These are phyloP conservation scores for Tricholauxania praeusta DNA, from an alignment of 2,888 invertebrate species.

Conservation along the genomic window DNA sequence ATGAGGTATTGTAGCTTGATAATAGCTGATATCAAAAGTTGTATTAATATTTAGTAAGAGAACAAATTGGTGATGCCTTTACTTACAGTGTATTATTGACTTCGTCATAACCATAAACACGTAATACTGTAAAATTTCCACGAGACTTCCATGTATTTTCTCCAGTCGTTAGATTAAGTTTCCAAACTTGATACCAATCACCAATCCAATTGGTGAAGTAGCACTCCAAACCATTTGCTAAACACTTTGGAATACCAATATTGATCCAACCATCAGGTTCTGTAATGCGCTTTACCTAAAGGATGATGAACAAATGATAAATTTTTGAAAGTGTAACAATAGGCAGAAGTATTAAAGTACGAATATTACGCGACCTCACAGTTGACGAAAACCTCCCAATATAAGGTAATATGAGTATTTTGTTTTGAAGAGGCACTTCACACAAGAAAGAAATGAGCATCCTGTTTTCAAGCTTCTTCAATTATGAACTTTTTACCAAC, in stretches of 20 bases:
- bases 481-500: too few species aligned
- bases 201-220: constrained; percentile 66
- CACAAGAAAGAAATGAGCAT: too few species aligned
- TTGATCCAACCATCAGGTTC: constrained; percentile 81
- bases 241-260: constrained; percentile 69
- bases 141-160: constrained; percentile 57
- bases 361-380: not conserved
- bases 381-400: not conserved
- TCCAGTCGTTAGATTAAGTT: constrained; percentile 59
- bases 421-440: too few species aligned
- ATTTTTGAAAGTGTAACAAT: too few species aligned
- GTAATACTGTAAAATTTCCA: constrained; percentile 72
- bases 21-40: constrained; percentile 73
- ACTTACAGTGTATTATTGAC: constrained; percentile 71
- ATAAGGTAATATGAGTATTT: too few species aligned
- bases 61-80: not conserved
- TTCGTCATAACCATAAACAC: constrained; percentile 75
- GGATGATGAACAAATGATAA: not conserved
- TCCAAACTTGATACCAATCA: constrained; percentile 68
- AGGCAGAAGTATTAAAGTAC: not conserved
- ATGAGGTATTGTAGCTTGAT: constrained; percentile 74
- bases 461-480: too few species aligned
- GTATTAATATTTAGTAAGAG: constrained; percentile 3
- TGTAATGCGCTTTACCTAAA: constrained; percentile 69
- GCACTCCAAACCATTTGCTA: constrained; percentile 54